Evolutionary conservation across 2,888 invertebrate genomes (phyloP).

Genomic region (Drosophila peninsularis): DNA sequence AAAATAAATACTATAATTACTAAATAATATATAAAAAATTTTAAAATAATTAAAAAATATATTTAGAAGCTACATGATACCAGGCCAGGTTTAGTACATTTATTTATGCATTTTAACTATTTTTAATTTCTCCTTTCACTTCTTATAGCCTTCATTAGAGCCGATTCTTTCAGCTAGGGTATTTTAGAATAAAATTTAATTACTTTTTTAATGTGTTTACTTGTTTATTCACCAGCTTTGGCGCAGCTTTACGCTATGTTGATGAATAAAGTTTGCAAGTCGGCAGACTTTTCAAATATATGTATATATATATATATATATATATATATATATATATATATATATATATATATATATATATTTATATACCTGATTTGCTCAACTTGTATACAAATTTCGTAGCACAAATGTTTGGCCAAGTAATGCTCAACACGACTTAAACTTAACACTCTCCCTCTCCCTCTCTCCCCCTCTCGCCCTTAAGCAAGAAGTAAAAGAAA

Average conservation of each 20-base stretch:
- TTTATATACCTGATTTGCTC: not conserved
- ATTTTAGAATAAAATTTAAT: not conserved
- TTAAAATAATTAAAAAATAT: too few species aligned
- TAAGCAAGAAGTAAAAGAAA: not conserved
- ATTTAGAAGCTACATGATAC: too few species aligned
- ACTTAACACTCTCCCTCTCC: conserved; percentile 1
- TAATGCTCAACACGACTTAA: conserved; percentile 27
- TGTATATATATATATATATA: not conserved
- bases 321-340: not conserved
- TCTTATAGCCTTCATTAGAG: too few species aligned
- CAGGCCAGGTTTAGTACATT: too few species aligned
- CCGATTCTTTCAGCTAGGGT: not conserved
- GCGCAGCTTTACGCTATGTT: not conserved
- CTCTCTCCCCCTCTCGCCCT: not conserved
- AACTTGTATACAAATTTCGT: conserved; percentile 12
- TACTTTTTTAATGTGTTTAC: conserved; percentile 13
- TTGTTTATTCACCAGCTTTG: not conserved
- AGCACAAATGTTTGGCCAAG: conserved; percentile 20
- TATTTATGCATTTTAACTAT: too few species aligned
- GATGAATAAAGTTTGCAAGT: conserved; percentile 10
- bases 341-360: conserved; percentile 1
- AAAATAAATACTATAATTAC: too few species aligned
- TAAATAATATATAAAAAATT: too few species aligned
- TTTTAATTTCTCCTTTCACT: too few species aligned
- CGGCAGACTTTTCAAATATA: not conserved